Evolutionary conservation across 1,140 invertebrate species (phyloP).

Genomic region (Gryllus bimaculatus): DNA sequence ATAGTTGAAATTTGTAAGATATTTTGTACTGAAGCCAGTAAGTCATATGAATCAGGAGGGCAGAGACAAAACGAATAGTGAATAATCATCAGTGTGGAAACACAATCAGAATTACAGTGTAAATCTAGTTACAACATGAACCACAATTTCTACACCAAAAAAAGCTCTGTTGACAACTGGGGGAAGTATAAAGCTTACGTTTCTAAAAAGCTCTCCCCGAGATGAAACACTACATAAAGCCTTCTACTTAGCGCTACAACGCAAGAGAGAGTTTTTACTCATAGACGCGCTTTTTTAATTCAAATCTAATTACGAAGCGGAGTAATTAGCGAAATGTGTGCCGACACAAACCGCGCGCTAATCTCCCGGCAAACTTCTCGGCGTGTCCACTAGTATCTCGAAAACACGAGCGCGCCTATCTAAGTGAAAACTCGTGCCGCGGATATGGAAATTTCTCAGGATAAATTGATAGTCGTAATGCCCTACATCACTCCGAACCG

Average conservation of each 20-base stretch:
- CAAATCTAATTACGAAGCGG: not conserved
- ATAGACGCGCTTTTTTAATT: not conserved
- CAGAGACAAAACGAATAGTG: too few relatives aligned
- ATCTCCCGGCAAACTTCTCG: not conserved
- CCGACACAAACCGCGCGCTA: not conserved
- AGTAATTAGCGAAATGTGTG: not conserved
- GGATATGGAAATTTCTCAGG: slow-evolving; percentile 1
- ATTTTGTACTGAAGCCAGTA: too few relatives aligned
- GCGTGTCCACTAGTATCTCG: not conserved
- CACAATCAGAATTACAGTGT: too few relatives aligned
- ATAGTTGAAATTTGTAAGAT: too few relatives aligned
- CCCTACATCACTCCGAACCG: not conserved
- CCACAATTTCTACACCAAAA: too few relatives aligned
- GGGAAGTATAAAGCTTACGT: too few relatives aligned
- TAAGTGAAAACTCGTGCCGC: not conserved
- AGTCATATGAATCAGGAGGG: too few relatives aligned
- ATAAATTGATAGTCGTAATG: slow-evolving; percentile 5
- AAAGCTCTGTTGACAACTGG: too few relatives aligned
- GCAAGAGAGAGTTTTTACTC: not conserved
- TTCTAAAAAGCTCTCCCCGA: too few relatives aligned
- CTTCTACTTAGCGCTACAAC: not conserved
- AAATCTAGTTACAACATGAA: too few relatives aligned
- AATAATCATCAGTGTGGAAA: too few relatives aligned
- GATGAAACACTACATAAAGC: too few relatives aligned
- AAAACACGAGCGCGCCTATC: not conserved